A percentile compares a stretch with the other conserved stretches of the same genome.
phyloP scores from a whole-genome alignment of 2,113 vertebrate species.

The Anoura caudifer region DNA sequence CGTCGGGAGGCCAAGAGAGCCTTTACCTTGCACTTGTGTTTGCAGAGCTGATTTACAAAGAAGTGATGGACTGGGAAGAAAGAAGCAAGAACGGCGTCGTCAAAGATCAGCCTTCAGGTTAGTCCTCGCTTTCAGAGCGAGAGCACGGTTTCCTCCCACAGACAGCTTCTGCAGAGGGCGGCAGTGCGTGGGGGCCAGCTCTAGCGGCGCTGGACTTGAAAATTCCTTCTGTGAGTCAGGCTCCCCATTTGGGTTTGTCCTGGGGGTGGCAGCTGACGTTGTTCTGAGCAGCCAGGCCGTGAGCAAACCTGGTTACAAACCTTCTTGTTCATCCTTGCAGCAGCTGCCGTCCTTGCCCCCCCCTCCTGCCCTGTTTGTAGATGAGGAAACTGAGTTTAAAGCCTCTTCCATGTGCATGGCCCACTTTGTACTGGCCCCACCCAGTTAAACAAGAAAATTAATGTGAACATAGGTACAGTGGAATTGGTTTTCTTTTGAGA shows the following conservation, averaged over 20 bases:
- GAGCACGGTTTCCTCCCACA: not conserved
- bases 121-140: slow-evolving; percentile 78
- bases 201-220: not conserved
- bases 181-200: not conserved
- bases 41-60: slow-evolving; percentile 96
- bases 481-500: not conserved
- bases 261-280: not conserved
- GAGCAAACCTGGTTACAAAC: not conserved
- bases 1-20: not conserved
- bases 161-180: not conserved
- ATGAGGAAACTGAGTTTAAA: not conserved
- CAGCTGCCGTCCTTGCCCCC: not conserved
- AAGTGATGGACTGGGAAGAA: slow-evolving; percentile 98
- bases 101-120: slow-evolving; percentile 96
- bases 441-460: not conserved
- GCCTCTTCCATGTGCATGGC: not conserved
- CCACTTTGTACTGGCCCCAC: not conserved
- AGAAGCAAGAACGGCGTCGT: slow-evolving; percentile 96
- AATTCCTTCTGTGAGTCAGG: not conserved
- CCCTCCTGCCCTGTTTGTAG: not conserved
- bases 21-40: slow-evolving; percentile 31
- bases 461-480: not conserved
- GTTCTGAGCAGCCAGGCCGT: not conserved
- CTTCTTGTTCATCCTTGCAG: not conserved
- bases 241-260: not conserved